Base-by-base conservation (phyloP, 2,113 vertebrate species). In the Naja naja region DNA sequence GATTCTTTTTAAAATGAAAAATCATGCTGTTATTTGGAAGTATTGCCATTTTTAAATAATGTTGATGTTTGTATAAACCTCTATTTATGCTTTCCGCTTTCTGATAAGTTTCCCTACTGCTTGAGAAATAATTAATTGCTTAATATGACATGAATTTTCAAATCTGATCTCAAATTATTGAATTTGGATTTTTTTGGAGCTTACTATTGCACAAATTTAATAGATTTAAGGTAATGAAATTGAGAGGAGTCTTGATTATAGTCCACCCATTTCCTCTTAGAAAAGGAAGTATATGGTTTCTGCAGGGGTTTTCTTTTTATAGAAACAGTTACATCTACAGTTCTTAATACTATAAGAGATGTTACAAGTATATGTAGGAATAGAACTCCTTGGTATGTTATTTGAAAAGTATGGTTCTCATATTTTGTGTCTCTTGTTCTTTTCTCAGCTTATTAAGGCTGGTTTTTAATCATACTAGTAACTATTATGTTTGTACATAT, bases 291-390 rank as follows among this genome's bases (percentile, higher is more conserved):
- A 88, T 92, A 93, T 89, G 54, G 93, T 85, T 93, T 90, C 74
- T 90, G 14, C 27, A 94, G 60, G 88, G 88, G 81, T 94, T 96
- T 95, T 96, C 96, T 96, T 96, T 97, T 96, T 97, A 97, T 95
- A 96, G 97, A 52, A 96, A 96, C 94, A 92, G 47, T 90, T 96
- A 93, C 88, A 93, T 56, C 3, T 96, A 55, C 74, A 81, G 34
- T 39, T 11, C 91, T 95, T 95, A 74, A 94, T 90, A 60, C 18
- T 94, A 91, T 93, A 92, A 95, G 95, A 96, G 94, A 96, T 81
- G 88, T 94, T 52, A 45, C 22, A 56, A 85, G 11, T 7, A 81
- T 20, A 58, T 20, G 20, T 56, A 81, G 47, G 34, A 88, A 30
- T 47, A 89, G 7, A 27, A 18, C 9, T 34, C 2, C 22, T 22